Evolutionary conservation across 2,888 invertebrate genomes (phyloP).

Genomic region (Phengaris alcon): DNA sequence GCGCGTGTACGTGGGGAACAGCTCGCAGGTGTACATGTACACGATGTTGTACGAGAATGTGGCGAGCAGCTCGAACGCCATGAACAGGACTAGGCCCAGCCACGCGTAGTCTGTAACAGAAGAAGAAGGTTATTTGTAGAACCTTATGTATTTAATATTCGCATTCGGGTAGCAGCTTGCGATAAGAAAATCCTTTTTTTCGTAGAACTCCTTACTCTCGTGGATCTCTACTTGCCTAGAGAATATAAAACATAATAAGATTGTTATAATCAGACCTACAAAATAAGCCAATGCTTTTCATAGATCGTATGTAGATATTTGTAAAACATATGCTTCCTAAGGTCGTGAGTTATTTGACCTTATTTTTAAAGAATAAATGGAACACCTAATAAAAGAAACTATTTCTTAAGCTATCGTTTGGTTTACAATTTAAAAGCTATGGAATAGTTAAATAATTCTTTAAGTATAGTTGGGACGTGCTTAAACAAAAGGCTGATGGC

Average conservation of each 20-base stretch:
- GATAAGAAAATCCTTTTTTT: too few relatives aligned
- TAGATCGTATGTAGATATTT: too few relatives aligned
- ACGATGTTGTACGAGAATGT: conserved; percentile 84
- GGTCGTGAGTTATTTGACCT: too few relatives aligned
- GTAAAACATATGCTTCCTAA: too few relatives aligned
- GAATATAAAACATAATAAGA: too few relatives aligned
- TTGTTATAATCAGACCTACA: too few relatives aligned
- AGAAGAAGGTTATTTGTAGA: not conserved
- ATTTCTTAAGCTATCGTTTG: not conserved
- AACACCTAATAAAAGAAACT: not conserved
- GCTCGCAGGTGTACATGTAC: conserved; percentile 85
- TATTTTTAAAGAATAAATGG: not conserved
- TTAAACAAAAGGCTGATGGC: conserved; percentile 16
- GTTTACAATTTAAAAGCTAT: not conserved
- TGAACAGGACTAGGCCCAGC: conserved; percentile 68
- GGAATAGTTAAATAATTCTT: too few relatives aligned
- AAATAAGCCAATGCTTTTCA: too few relatives aligned
- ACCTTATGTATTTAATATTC: too few relatives aligned
- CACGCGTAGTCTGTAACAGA: conserved; percentile 58
- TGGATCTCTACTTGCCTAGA: too few relatives aligned
- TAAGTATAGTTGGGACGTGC: not conserved
- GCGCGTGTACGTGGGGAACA: conserved; percentile 85
- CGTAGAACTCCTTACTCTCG: too few relatives aligned
- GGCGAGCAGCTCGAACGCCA: conserved; percentile 83
- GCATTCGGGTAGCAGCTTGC: too few relatives aligned